These are phyloP conservation scores for Caenorhabditis doughertyi DNA, from an alignment of 2,888 invertebrate species.

Conservation along the genomic window DNA sequence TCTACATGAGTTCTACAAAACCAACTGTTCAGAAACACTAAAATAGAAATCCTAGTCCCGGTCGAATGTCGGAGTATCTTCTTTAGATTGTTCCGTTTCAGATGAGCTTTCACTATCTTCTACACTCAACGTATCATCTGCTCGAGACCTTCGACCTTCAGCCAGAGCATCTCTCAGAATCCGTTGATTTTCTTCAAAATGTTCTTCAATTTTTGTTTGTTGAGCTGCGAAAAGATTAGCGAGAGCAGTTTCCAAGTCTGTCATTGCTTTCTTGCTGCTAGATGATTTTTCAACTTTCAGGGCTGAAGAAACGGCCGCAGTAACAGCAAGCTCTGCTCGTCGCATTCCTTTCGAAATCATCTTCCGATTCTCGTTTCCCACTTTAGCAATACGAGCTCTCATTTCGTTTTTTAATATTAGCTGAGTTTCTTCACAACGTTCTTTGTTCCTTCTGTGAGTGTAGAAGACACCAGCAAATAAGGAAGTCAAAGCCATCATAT, in stretches of 20 bases:
- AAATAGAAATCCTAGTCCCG: slow-evolving; percentile 8
- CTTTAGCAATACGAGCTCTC: slow-evolving; percentile 35
- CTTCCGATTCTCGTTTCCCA: slow-evolving; percentile 39
- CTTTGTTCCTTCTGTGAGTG: slow-evolving; percentile 49
- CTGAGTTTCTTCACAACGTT: slow-evolving; percentile 40
- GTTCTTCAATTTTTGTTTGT: slow-evolving; percentile 53
- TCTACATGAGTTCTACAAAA: slow-evolving; percentile 32
- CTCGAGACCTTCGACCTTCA: slow-evolving; percentile 19
- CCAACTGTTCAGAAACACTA: too few species aligned
- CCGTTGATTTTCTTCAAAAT: slow-evolving; percentile 53
- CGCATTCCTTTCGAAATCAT: slow-evolving; percentile 59
- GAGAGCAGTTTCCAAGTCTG: slow-evolving; percentile 49
- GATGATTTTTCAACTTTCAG: slow-evolving; percentile 54
- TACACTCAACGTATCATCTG: slow-evolving; percentile 55
- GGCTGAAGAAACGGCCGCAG: slow-evolving; percentile 53
- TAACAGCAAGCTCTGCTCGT: slow-evolving; percentile 58
- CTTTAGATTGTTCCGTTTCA: slow-evolving; percentile 54
- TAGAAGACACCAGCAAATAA: slow-evolving; percentile 48
- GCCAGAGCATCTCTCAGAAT: slow-evolving; percentile 45
- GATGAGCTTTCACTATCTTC: slow-evolving; percentile 64
- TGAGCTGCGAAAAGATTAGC: slow-evolving; percentile 58
- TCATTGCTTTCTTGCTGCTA: slow-evolving; percentile 41
- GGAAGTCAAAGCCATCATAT: slow-evolving; percentile 25
- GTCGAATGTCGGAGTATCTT: slow-evolving; percentile 43
- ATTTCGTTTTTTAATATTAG: slow-evolving; percentile 31